Percentiles rank a stretch among this genome's conserved stretches.
Evolutionary conservation across 1,140 invertebrate genomes (phyloP).

Genomic region (Catajapyx aquilonaris): DNA sequence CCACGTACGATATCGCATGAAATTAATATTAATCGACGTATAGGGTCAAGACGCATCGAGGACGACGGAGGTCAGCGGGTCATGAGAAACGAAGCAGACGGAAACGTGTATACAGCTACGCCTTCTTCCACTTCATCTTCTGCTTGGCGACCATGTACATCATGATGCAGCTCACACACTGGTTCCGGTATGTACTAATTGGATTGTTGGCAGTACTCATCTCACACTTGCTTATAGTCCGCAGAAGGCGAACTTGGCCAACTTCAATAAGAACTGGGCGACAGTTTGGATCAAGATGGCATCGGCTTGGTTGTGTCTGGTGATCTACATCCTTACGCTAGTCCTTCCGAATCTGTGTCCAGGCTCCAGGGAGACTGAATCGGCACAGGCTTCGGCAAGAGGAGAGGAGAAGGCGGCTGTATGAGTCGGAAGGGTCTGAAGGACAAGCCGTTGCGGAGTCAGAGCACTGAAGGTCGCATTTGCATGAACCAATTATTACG

Average conservation of each 20-base stretch:
- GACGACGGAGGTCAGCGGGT: slow-evolving; percentile 20
- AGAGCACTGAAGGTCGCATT: no score
- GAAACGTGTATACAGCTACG: slow-evolving; percentile 22
- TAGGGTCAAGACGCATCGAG: slow-evolving; percentile 7
- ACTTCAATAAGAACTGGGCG: slow-evolving; percentile 14
- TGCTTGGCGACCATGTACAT: slow-evolving; percentile 22
- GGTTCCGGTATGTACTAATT: slow-evolving; percentile 23
- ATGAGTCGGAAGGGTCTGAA: no score
- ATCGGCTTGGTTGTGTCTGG: slow-evolving; percentile 14
- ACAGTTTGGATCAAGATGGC: slow-evolving; percentile 17
- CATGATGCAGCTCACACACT: slow-evolving; percentile 28
- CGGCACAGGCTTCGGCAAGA: not conserved
- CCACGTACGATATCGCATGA: no score
- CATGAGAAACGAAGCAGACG: slow-evolving; percentile 19
- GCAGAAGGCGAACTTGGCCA: slow-evolving; percentile 11
- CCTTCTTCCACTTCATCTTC: slow-evolving; percentile 24
- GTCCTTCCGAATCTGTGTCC: slow-evolving; percentile 4
- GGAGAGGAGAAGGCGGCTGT: no score
- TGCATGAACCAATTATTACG: no score
- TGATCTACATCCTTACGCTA: slow-evolving; percentile 13
- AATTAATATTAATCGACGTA: no score
- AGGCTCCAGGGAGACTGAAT: not conserved
- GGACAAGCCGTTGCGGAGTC: no score
- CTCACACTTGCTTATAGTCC: no score
- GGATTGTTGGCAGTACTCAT: slow-evolving; percentile 1